Evolutionary conservation across 2,797 vertebrate genomes (phyloP).

Genomic region (Natrix natrix): DNA sequence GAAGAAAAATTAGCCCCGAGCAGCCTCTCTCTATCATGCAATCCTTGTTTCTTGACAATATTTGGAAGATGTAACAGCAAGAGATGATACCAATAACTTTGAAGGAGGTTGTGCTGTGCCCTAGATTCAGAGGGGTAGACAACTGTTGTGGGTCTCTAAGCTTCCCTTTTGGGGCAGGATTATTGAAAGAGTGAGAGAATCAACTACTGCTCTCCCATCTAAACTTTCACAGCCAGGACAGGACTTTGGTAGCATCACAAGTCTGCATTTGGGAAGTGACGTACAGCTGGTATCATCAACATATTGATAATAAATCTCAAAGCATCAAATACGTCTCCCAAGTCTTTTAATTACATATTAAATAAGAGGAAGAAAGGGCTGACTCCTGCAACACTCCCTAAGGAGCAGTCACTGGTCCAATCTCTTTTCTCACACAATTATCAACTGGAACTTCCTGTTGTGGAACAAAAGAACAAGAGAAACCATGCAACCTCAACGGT

Average conservation of each 20-base stretch:
- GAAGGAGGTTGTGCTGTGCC: not conserved
- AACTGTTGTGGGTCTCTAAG: not conserved
- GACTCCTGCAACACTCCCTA: not conserved
- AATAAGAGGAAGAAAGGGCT: not conserved
- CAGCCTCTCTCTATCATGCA: not conserved
- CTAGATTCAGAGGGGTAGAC: not conserved
- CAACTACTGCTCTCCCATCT: not conserved
- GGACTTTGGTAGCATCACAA: not conserved
- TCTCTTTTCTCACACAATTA: not conserved
- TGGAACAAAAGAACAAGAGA: not conserved
- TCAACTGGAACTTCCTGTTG: not conserved
- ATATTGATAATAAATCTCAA: not conserved
- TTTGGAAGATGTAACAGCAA: not conserved
- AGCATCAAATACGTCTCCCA: not conserved
- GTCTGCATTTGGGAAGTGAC: no score
- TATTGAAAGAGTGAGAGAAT: not conserved
- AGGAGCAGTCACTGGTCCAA: not conserved
- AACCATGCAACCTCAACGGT: not conserved
- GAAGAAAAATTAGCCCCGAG: not conserved
- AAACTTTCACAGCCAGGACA: not conserved
- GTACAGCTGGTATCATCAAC: no score
- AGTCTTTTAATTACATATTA: not conserved
- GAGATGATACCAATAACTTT: not conserved
- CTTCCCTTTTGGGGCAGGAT: not conserved
- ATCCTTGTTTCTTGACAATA: not conserved